Percentiles rank a stretch among this genome's conserved stretches.
phyloP scores from a whole-genome alignment of 2,797 vertebrate genomes.

The Uromys caudimaculatus region DNA sequence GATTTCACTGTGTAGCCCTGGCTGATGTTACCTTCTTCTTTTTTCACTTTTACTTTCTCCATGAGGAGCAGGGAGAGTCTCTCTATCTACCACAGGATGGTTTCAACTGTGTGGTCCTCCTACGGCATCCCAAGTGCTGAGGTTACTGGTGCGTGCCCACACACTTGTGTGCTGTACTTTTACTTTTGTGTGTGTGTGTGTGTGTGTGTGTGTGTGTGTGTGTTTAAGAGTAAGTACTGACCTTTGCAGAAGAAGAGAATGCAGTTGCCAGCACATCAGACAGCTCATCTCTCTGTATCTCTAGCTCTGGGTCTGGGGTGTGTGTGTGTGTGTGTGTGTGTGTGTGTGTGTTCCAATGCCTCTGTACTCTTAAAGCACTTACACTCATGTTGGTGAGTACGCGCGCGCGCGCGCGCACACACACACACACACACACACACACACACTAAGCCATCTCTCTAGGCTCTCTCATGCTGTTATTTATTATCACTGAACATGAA shows the following conservation, averaged over 20 bases:
- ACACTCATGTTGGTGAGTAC: neutral
- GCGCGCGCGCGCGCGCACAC: neutral
- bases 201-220: neutral
- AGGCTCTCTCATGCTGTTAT: neutral
- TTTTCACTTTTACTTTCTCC: neutral
- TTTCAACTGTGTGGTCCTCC: neutral
- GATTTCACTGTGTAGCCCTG: neutral
- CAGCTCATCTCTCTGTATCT: neutral
- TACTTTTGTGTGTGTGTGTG: neutral
- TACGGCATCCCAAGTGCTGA: neutral
- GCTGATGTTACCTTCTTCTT: neutral
- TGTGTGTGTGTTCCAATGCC: neutral
- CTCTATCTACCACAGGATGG: neutral
- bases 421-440: neutral
- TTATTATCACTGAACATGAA: neutral
- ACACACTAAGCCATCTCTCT: neutral
- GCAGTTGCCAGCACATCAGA: neutral
- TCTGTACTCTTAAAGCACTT: neutral
- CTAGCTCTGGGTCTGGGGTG: neutral
- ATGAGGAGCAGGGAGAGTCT: neutral
- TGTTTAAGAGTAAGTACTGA: neutral
- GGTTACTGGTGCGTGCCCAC: neutral
- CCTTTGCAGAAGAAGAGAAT: neutral
- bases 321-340: no score
- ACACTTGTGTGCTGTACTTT: neutral